Base-by-base conservation (phyloP, 2,888 invertebrate species). In the Latrodectus hesperus region DNA sequence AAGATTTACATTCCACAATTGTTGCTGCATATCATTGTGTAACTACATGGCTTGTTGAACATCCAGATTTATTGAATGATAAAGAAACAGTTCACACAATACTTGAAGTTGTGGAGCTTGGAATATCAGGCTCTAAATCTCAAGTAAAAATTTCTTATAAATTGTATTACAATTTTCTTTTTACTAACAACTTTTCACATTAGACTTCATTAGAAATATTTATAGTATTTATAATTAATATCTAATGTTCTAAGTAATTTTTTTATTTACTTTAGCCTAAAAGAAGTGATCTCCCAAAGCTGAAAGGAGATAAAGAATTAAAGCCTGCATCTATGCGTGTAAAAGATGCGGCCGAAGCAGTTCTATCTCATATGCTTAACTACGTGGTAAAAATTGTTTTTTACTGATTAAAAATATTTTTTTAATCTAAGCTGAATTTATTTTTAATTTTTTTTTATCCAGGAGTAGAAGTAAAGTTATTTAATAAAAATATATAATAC, bases 291-390 rank as follows among this genome's bases (percentile, higher is more conserved):
- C 95, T 95, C 14, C 95, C 97, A 0, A 96, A 96, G 92, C 96
- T 97, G 94, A 99, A 99, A 92, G 97, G 98, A 90, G 97, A 98
- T 90, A 99, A 99, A 92, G 97, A 98, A 92, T 92, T 98, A 88
- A 99, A 98, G 92, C 99, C 99, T 0, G 99, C 98, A 0, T 99
- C 99, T 0, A 97, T 98, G 96, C 94, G 99, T 90, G 99, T 99
- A 0, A 95, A 98, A 87, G 99, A 99, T 93, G 98, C 99, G 0
- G 99, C 99, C 0, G 99, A 99, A 92, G 96, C 96, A 89, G 93
- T 99, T 65, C 94, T 99, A 9, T 97, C 97, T 90, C 95, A 96
- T 88, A 96, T 99, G 90, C 94, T 98, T 88, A 98, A 98, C 92
- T 97, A 98, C 93, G 96, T 96, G 91, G 89, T 89, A 85, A 75